Base-by-base conservation (phyloP, 2,888 invertebrate species). In the Liopterus haemorrhoidalis region DNA sequence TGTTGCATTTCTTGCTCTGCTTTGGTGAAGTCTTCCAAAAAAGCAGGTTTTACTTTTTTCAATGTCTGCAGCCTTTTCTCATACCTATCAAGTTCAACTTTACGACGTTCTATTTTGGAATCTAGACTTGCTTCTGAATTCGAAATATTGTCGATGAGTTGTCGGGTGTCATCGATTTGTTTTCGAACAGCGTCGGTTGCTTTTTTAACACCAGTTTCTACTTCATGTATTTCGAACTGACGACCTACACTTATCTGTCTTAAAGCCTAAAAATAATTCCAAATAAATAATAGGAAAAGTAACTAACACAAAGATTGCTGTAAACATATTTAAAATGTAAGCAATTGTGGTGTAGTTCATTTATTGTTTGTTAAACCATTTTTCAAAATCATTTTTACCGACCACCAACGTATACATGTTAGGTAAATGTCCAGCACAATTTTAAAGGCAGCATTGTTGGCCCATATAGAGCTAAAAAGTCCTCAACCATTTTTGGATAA, bases 41-140 rank as follows among this genome's bases (percentile, higher is more conserved):
- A 97, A 0, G 94, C 95, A 1, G 97, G 97, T 38, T 89, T 82
- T 51, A 96, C 94, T 76, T 91, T 94, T 69, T 93, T 90, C 55
- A 99, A 73, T 0, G 96, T 92, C 59, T 89, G 86, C 33, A 97
- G 72, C 22, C 99, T 74, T 67, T 96, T 96, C 65, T 91, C 89
- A 52, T 92, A 92, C 40, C 99, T 74, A 57, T 92, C 90, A 52
- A 96, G 73, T 63, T 99, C 99, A 0, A 83, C 80, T 53, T 80
- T 79, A 53, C 92, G 83, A 46, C 96, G 81, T 63, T 95, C 94
- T 46, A 97, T 83, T 72, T 96, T 95, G 6, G 84, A 79, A 59
- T 92, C 93, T 2, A 97, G 72, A 51, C 83, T 91, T 20, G 86
- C 82, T 64, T 94, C 91, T 58, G 91, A 93, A 5, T 85, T 82